Conservation (phyloP, 2,888 invertebrate species). For the Parnassius glacialis region DNA sequence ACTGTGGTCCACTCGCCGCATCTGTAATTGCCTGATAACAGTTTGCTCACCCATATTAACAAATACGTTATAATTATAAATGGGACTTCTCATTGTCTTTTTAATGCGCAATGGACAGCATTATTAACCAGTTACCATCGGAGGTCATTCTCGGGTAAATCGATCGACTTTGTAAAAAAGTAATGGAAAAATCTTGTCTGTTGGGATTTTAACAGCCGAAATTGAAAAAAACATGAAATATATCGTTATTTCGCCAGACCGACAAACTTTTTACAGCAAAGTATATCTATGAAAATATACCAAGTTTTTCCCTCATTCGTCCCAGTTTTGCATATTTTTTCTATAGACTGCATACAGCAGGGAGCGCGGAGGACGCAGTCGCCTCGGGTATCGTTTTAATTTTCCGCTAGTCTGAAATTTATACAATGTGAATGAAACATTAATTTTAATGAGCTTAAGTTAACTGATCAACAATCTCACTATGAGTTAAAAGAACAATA, state of each 20-base stretch:
- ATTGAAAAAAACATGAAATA: slow-evolving; percentile 34
- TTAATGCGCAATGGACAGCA: slow-evolving; percentile 24
- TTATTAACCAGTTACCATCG: slow-evolving; percentile 31
- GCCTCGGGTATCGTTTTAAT: slow-evolving; percentile 78
- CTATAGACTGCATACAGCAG: slow-evolving; percentile 42
- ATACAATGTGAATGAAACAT: slow-evolving; percentile 74
- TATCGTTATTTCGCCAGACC: slow-evolving; percentile 41
- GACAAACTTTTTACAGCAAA: slow-evolving; percentile 60
- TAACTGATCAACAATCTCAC: slow-evolving; percentile 65
- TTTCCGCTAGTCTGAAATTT: slow-evolving; percentile 75
- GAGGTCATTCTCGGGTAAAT: slow-evolving; percentile 37
- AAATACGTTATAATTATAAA: slow-evolving; percentile 41
- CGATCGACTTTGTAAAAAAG: slow-evolving; percentile 29
- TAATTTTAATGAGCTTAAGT: slow-evolving; percentile 80
- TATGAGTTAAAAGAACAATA: slow-evolving; percentile 25
- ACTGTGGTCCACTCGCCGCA: slow-evolving; percentile 55
- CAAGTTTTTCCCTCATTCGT: slow-evolving; percentile 55
- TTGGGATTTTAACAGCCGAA: slow-evolving; percentile 29
- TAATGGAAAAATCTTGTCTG: slow-evolving; percentile 40
- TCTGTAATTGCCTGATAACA: slow-evolving; percentile 65
- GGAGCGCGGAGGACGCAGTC: slow-evolving; percentile 40
- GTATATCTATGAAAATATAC: slow-evolving; percentile 58
- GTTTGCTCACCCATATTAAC: slow-evolving; percentile 48
- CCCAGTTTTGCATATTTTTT: slow-evolving; percentile 59
- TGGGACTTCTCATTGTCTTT: slow-evolving; percentile 29